Evolutionary conservation across 2,113 vertebrate genomes (phyloP), one percentile per base, ranked within the genome.

Genomic region (Lamprotornis superbus): DNA sequence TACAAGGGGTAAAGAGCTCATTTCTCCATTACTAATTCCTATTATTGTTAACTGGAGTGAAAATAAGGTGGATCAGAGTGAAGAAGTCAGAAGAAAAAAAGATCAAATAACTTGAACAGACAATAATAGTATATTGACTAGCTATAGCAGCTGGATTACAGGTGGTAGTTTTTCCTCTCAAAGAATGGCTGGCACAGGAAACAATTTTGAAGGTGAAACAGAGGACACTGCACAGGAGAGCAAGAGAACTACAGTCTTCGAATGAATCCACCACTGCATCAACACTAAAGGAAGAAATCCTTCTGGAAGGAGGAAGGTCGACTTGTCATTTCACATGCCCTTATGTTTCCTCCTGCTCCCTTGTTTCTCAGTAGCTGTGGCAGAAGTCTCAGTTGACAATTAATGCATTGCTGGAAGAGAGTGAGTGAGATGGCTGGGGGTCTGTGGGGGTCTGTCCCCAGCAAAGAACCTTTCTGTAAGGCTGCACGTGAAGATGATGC

Each of bases 21-120:
- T 80, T 93, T 91, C 68, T 90, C 79, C 59, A 75, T 80, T 94
- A 90, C 69, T 86, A 91, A 95, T 96, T 91, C 74, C 47, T 85
- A 42, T 89, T 93, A 83, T 61, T 21, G 8, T 76, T 97, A 94
- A 70, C 44, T 83, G 42, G 47, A 93, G 78, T 94, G 75, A 88
- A 87, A 91, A 89, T 73, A 95, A 83, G 50, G 55, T 80, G 63
- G 84, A 88, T 88, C 52, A 83, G 68, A 92, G 22, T 74, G 64
- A 93, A 65, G 75, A 94, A 40, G 63, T 59, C 68, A 91, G 61
- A 42, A 65, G 63, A 65, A 53, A 68, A 89, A 92, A 83, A 55
- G 46, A 91, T 87, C 89, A 87, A 93, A 59, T 67, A 91, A 83
- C 47, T 82, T 85, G 42, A 86, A 83, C 82, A 94, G 56, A 55